Base-by-base conservation (phyloP, 2,797 vertebrate genomes). In the Lindbergichthys nudifrons region DNA sequence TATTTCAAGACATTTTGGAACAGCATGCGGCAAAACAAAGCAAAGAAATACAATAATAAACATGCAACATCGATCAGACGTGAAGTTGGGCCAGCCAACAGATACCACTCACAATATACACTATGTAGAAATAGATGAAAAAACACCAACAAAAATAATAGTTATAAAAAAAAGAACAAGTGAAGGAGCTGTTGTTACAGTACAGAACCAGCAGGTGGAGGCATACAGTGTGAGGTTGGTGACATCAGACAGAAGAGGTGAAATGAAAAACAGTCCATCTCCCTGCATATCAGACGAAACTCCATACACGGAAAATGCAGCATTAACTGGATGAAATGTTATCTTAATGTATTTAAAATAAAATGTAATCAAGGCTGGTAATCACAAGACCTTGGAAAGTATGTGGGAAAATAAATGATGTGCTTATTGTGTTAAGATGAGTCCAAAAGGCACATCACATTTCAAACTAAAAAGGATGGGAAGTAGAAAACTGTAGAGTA, bases 41-140 rank as follows among this genome's bases (percentile, higher is more conserved):
- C 64, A 60, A 63, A 79, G 32, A 79, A 81, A 76, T 23, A 70
- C 65, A 87, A 85, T 12, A 72, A 73, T 68, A 70, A 77, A 79
- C 86, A 93, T 90, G 88, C 81, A 79, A 84, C 52, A 66, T 70
- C 48, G 63, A 68, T 73, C 58, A 79, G 72, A 85, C 46, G 58
- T 26, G 21, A 76, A 19, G 85, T 89, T 89, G 91, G 90, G 26
- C 91, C 91, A 84, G 92, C 92, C 91, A 92, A 92, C 86, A 23
- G 11, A 68, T 84, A 1, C 21, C 64, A 50, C 54, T 65, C 50
- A 80, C 65, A 68, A 61, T 60, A 56, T 36, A 56, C 9, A 63
- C 70, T 9, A 75, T 0, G 41, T 41, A 70, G 53, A 83, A 83
- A 80, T 32, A 43, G 39, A 70, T 56, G 15, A 43, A 52, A 48